These are phyloP conservation scores for Antechinus stuartii DNA, from an alignment of 2,113 vertebrate genomes.

Conservation along the genomic window DNA sequence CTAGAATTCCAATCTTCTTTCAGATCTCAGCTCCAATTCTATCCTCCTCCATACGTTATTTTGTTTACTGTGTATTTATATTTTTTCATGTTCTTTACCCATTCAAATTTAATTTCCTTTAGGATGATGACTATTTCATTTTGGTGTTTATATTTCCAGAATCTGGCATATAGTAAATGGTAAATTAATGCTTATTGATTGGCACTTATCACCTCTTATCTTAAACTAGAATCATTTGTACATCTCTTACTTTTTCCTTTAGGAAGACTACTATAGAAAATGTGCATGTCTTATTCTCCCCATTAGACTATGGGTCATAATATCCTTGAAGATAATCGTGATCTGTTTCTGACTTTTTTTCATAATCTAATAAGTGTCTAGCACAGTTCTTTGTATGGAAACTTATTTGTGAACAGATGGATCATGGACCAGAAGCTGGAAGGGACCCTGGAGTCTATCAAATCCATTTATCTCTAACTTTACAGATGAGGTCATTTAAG, in stretches of 20 bases:
- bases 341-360: no score
- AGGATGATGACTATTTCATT: not conserved
- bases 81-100: not conserved
- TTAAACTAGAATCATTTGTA: not conserved
- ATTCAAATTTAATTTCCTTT: not conserved
- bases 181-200: not conserved
- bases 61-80: not conserved
- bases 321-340: no score
- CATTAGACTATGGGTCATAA: not conserved
- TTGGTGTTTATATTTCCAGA: not conserved
- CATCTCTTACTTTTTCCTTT: not conserved
- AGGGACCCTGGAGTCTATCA: no score
- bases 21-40: not conserved
- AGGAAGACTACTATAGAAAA: not conserved
- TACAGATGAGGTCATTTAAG: no score
- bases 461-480: no score
- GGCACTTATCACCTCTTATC: not conserved
- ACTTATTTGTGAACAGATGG: no score
- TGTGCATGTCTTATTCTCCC: not conserved
- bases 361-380: no score
- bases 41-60: not conserved
- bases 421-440: no score
- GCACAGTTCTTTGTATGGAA: no score
- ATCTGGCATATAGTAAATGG: no score
- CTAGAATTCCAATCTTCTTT: not conserved